These are phyloP conservation scores for Vicugna pacos DNA, from an alignment of 2,113 vertebrate species.

Conservation along the genomic window DNA sequence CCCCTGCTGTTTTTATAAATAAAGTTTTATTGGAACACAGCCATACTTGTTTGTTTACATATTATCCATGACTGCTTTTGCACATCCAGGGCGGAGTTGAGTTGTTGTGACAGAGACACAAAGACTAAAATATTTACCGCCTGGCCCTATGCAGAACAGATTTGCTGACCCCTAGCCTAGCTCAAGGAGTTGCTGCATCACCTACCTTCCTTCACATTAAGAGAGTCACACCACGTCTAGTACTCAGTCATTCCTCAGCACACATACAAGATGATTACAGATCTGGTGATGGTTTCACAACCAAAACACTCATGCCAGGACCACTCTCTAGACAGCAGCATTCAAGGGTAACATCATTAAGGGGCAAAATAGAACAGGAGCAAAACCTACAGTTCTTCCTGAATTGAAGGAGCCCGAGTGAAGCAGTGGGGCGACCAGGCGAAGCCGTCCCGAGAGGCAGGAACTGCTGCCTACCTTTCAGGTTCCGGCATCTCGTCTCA, in stretches of 20 bases:
- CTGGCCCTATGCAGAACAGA: not conserved
- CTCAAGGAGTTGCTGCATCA: not conserved
- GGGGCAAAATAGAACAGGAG: not conserved
- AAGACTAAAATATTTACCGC: not conserved
- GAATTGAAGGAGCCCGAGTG: not conserved
- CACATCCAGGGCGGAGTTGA: accelerated
- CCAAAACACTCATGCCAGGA: not conserved
- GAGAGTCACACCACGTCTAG: not conserved
- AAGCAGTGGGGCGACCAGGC: not conserved
- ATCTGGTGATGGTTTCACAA: not conserved
- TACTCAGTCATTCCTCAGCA: not conserved
- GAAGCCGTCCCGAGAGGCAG: not conserved
- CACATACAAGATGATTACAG: not conserved
- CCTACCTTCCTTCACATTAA: no score
- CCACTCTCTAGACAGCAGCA: not conserved
- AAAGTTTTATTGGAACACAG: not conserved
- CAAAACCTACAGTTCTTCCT: not conserved
- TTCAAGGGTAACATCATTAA: no score
- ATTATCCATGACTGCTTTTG: not conserved
- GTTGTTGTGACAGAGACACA: not conserved
- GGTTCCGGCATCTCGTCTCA: not conserved
- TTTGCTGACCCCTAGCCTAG: no score
- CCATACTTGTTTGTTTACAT: not conserved
- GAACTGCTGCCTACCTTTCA: not conserved
- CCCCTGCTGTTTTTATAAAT: not conserved